Evolutionary conservation across 2,888 invertebrate genomes (phyloP), one percentile per base, ranked within the genome.

Genomic region (Netelia virgata): DNA sequence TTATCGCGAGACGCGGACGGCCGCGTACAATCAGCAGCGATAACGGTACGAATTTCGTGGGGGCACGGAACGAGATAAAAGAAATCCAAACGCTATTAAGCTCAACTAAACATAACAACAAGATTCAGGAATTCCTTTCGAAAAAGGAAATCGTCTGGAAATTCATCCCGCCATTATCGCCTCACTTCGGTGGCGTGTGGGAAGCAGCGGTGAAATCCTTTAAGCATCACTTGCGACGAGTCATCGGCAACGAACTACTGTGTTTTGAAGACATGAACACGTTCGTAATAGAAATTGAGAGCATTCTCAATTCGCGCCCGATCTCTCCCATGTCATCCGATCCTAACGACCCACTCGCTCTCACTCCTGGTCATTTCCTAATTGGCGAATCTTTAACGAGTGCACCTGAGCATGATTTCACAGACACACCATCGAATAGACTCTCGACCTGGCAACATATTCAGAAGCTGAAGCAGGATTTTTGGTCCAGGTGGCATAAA

Each of bases 1-100:
- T 88, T 16, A 76, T 87, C 0, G 66, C 79, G 0, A 41, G 87
- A 61, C 50, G 85, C 3, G 84, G 80, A 5, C 18, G 70, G 1
- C 70, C 72, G 0, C 41, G n/a, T 3, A 47, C 41, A 9, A 74
- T 87, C 18, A 70, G 79, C 76, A 70, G 72, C 0, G 86, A 87
- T n/a, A 86, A 87, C 57, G 86, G 73, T 3, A 76, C 84, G 1
- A 86, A 86, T 64, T 87, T 87, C 70, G 76, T 83, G 0, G 84
- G 85, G 1, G 83, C 86, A 0, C 23, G 70, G 3, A 84, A 84
- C 18, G 79, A 85, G 23, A 41, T 86, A 3, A 47, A 75, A 28
- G 77, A 86, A 18, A 47, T 86, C 9, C 55, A 78, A 23, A 16
- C 18, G 1, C 41, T 83, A 1, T 14, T 86, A n/a, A 53, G 3